Evolutionary conservation across 2,113 vertebrate species (phyloP).

Genomic region (Cyanoderma ruficeps): DNA sequence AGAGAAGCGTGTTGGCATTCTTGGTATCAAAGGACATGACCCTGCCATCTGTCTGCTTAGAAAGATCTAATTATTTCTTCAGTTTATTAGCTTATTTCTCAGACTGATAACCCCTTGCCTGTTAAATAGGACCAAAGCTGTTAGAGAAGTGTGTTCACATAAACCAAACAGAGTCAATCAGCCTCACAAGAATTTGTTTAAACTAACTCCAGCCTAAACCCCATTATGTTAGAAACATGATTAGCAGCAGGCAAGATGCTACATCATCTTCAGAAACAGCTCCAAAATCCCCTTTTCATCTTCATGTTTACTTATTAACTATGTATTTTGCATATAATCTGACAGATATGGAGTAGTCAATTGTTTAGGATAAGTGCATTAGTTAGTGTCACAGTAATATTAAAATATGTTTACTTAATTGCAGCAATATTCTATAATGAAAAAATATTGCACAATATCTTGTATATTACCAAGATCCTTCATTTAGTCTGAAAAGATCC

Average conservation of each 20-base stretch:
- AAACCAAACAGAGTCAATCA: slow-evolving; percentile 3
- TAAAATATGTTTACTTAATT: background rate
- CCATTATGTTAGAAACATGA: background rate
- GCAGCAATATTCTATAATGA: background rate
- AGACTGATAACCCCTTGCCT: background rate
- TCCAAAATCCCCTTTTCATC: background rate
- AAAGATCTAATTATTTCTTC: slow-evolving; percentile 26
- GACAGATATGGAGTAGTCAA: background rate
- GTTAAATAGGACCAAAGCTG: background rate
- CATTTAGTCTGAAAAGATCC: background rate
- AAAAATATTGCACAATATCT: background rate
- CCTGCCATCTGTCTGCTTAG: background rate
- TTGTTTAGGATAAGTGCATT: background rate
- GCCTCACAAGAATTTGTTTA: background rate
- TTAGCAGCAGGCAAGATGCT: background rate
- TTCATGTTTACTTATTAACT: background rate
- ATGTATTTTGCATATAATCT: background rate
- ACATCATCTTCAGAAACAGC: background rate
- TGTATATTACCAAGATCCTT: background rate
- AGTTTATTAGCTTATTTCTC: slow-evolving; percentile 35
- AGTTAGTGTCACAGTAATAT: background rate
- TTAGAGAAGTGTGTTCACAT: background rate
- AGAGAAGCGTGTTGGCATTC: background rate
- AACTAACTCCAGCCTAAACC: background rate
- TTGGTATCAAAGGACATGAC: background rate